Conservation (phyloP, 1,140 invertebrate genomes). For the Leptinotarsa lineolata region DNA sequence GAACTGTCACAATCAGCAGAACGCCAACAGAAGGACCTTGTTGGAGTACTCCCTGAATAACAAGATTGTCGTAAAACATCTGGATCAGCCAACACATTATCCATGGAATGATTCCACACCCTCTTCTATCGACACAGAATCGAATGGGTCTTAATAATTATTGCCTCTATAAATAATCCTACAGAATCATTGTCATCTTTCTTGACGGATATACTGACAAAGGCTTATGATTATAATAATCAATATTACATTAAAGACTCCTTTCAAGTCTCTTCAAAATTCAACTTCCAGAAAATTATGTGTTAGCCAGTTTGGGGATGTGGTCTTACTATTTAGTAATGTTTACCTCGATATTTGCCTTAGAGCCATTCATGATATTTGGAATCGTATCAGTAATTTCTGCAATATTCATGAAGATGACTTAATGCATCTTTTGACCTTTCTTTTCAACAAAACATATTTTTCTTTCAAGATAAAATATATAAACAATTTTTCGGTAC, state of each 20-base stretch:
- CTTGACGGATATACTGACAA: neutral
- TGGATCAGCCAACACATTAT: no score
- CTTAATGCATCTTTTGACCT: conserved; percentile 13
- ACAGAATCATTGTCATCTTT: neutral
- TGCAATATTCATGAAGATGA: conserved; percentile 13
- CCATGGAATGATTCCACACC: no score
- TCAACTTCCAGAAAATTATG: conserved; percentile 2
- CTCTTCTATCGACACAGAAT: no score
- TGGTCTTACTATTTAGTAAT: no score
- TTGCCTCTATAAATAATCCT: no score
- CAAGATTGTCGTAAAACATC: no score
- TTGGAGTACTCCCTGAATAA: no score
- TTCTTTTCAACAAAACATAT: neutral
- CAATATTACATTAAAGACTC: conserved; percentile 7
- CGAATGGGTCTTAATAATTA: no score
- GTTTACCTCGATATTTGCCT: no score
- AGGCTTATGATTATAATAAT: conserved; percentile 1
- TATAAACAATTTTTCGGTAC: conserved; percentile 10
- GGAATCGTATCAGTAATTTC: conserved; percentile 1
- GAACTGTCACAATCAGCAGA: no score
- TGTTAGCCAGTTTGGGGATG: neutral
- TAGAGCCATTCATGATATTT: neutral
- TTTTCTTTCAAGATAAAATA: conserved; percentile 17
- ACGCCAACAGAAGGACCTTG: no score
- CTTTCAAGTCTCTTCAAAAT: neutral